Evolutionary conservation across 2,888 invertebrate species (phyloP), one percentile per base, ranked within the genome.

Genomic region (Zygothrica quintamaculata): DNA sequence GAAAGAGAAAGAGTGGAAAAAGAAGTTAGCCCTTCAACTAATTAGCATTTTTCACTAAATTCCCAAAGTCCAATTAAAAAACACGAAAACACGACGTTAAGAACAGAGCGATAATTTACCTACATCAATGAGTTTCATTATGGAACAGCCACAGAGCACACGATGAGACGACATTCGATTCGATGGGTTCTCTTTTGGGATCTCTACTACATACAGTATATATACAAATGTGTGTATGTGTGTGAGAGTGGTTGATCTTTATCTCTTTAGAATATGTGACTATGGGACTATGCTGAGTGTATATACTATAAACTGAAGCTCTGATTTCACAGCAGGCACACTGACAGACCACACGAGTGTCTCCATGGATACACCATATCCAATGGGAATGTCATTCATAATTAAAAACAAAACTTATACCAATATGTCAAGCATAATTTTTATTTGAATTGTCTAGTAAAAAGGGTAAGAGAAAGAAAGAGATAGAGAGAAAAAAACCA

Each of bases 31-130:
- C 84, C 74, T 77, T 86, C 74, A 82, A 88, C 89, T 89, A 89
- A 89, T 89, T 89, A 89, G 89, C 90, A 89, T 89, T 89, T 81
- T 90, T 89, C 80, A 84, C 84, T 82, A 86, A 89, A 89, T 89
- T 88, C 88, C 84, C 84, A 84, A 88, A 86, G 81, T 74, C 89
- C 88, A 89, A 89, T 89, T 89, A 89, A 89, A 88, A 88, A 87
- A 89, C 86, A 88, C 84, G 82, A 84, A 84, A 84, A 84, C 84
- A 88, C 88, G 87, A 84, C 84, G 81, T 80, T 87, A 87, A 87
- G 87, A 88, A 84, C 74, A 77, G 85, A 85, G 75, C 88, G 88
- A 90, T 89, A 90, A 89, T 89, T 89, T 89, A 90, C 89, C 89
- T 89, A 89, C 90, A 88, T 90, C 90, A 90, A 88, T 84, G 89